Percentiles rank a stretch among this genome's conserved stretches.
Evolutionary conservation across 2,113 vertebrate genomes (phyloP).

Genomic region (Ciconia maguari): DNA sequence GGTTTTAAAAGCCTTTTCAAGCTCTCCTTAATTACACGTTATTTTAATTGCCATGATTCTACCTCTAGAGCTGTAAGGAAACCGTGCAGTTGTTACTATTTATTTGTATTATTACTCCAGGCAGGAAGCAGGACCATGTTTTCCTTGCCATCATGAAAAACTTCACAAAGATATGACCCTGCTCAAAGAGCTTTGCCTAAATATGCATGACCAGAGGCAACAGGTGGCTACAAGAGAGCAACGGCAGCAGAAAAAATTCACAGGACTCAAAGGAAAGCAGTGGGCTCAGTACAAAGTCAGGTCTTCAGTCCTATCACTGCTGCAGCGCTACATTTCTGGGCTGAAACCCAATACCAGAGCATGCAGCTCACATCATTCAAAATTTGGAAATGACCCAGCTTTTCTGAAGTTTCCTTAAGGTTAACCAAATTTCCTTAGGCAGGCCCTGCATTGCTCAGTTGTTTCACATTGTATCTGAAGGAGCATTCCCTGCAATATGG

Average conservation of each 20-base stretch:
- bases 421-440: not conserved
- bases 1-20: conserved; percentile 39
- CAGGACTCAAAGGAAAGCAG: not conserved
- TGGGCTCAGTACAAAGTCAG: not conserved
- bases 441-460: not conserved
- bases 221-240: not conserved
- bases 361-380: not conserved
- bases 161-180: not conserved
- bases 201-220: not conserved
- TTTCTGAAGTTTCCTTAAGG: not conserved
- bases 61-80: not conserved
- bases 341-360: not conserved
- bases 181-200: not conserved
- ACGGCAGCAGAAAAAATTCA: not conserved
- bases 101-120: not conserved
- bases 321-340: not conserved
- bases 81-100: not conserved
- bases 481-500: not conserved
- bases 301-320: not conserved
- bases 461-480: not conserved
- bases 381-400: not conserved
- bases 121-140: not conserved
- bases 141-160: not conserved
- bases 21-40: conserved; percentile 6
- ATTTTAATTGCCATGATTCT: not conserved